Evolutionary conservation across 2,113 vertebrate genomes (phyloP), one percentile per base, ranked within the genome.

Genomic region (Rhodinocichla rosea): DNA sequence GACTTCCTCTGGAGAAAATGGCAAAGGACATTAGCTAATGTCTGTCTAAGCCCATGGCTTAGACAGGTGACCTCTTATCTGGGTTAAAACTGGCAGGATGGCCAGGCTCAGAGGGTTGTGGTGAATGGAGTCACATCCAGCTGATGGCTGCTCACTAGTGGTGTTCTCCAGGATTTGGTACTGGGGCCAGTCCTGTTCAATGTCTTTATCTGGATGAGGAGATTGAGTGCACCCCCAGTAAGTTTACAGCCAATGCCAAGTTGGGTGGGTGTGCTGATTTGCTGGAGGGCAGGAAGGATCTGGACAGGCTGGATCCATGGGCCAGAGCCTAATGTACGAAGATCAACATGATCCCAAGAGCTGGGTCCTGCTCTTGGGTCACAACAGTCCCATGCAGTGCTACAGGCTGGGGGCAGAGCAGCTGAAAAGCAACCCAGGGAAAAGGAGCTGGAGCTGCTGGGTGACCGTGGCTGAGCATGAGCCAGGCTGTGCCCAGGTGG

Each of bases 401-500:
- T 71, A 22, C 30, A 56, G 65, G 13, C 49, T 55, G 75, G 10
- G 8, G 23, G 1, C 21, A 49, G 42, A 42, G 26, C 22, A 21
- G 6, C 21, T 56, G 85, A 7, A 64, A 64, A 42, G 16, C 7
- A 24, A 2, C 30, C 13, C 7, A 14, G 26, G 26, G 7, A 17
- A 63, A 49, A 42, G 42, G 13, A 71, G 10, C 67, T 56, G 35
- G 32, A 11, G 9, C 1, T 49, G 21, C 49, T 56, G 57, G 19
- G 5, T 0, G 0, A 35, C 49, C 55, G 13, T 2, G 4, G 26
- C 21, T 64, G 57, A 27, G 2, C 26, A 9, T 19, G 35, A 62
- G 11, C 30, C 65, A 56, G 7, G 0, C 1, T n/a, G n/a, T 55
- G n/a, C 16, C 23, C 30, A 21, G 49, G 40, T 26, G 24, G 56